These are phyloP conservation scores for Neodon shergylaensis DNA, from an alignment of 2,113 vertebrate genomes.

Conservation along the genomic window DNA sequence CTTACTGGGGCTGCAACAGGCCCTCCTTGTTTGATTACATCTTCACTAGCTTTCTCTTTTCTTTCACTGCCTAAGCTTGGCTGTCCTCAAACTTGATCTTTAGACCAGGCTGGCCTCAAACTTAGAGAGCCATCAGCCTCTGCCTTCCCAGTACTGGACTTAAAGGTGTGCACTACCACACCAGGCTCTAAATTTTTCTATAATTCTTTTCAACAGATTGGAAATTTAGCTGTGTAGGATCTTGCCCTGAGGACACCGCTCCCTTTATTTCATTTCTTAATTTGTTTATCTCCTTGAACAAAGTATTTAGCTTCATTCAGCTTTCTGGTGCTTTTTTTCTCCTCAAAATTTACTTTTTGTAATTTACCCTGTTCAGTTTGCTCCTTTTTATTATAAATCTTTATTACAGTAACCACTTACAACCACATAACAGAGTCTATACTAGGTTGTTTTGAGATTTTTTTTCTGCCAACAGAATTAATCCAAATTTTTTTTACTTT, in stretches of 20 bases:
- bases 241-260: background rate
- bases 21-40: too few species aligned
- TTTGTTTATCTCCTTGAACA: background rate
- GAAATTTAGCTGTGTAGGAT: background rate
- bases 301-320: background rate
- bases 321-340: background rate
- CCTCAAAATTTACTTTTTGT: background rate
- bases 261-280: background rate
- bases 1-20: too few species aligned
- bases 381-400: background rate
- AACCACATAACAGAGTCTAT: background rate
- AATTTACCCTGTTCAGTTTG: background rate
- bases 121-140: background rate
- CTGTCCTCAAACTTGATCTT: too few species aligned
- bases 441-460: background rate
- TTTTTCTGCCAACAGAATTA: background rate
- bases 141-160: background rate
- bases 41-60: too few species aligned
- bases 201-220: background rate
- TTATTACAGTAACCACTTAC: background rate
- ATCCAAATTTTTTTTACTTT: background rate
- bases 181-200: background rate
- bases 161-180: background rate
- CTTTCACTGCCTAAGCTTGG: too few species aligned
- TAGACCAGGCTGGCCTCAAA: background rate